phyloP scores from a whole-genome alignment of 92 coral and sea anemone genomes.

The Plumapathes pennacea region DNA sequence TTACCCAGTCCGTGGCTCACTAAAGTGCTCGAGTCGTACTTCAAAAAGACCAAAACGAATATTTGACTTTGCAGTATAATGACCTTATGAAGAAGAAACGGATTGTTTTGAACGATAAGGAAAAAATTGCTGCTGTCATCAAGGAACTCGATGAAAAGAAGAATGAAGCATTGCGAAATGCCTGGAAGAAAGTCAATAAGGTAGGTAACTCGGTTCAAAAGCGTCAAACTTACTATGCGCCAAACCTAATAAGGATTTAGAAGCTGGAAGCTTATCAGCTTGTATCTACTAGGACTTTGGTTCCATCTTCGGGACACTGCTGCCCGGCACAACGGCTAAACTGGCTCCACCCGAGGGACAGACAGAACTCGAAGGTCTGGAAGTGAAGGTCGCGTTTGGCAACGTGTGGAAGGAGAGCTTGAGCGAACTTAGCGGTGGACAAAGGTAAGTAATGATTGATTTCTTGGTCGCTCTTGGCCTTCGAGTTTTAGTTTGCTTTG shows the following conservation, averaged over 20 bases:
- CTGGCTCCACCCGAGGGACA: slow-evolving; percentile 96
- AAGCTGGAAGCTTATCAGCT: neutral
- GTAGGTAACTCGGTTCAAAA: too few relatives aligned
- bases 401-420: slow-evolving; percentile 96
- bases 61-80: slow-evolving; percentile 73
- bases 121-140: slow-evolving; percentile 89
- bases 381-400: slow-evolving; percentile 95
- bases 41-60: too few relatives aligned
- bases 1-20: neutral
- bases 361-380: slow-evolving; percentile 89
- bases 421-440: slow-evolving; percentile 97
- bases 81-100: slow-evolving; percentile 96
- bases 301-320: slow-evolving; percentile 88
- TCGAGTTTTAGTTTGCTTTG: too few relatives aligned
- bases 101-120: slow-evolving; percentile 91
- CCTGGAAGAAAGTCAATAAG: slow-evolving; percentile 94
- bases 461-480: too few relatives aligned
- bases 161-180: slow-evolving; percentile 92
- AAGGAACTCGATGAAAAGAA: slow-evolving; percentile 97
- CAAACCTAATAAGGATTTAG: neutral
- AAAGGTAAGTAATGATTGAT: slow-evolving; percentile 76
- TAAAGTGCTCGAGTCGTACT: too few relatives aligned
- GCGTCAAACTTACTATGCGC: too few relatives aligned
- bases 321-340: slow-evolving; percentile 97
- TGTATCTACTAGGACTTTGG: slow-evolving; percentile 80